These are phyloP conservation scores for Lithobates pipiens DNA, from an alignment of 2,797 vertebrate species.

Conservation along the genomic window DNA sequence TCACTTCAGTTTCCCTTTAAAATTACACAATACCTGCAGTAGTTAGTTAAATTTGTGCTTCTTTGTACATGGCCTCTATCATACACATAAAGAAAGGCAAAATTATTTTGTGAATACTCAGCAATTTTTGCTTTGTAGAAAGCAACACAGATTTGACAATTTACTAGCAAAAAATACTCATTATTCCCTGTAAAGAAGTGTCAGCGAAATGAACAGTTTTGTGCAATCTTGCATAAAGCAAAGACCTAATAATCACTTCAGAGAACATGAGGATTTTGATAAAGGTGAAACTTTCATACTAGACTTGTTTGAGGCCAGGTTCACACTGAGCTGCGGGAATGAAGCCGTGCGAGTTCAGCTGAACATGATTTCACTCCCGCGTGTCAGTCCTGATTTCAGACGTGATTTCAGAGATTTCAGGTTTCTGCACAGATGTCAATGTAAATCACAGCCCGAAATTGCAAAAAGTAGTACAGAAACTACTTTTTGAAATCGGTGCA, in stretches of 20 bases:
- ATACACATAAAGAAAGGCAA: background rate
- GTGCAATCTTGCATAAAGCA: slow-evolving; percentile 34
- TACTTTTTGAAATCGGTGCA: too few species aligned
- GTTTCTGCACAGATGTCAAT: too few species aligned
- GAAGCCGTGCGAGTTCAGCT: too few species aligned
- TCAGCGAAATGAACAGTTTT: slow-evolving; percentile 30
- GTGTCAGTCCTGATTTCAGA: too few species aligned
- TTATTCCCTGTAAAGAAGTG: slow-evolving; percentile 27
- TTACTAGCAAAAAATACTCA: slow-evolving; percentile 26
- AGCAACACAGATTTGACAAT: background rate
- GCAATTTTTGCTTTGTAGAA: slow-evolving; percentile 10
- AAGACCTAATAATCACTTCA: slow-evolving; percentile 29
- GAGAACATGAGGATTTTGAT: background rate
- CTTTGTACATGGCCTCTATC: background rate
- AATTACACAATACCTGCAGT: background rate
- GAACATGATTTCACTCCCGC: too few species aligned
- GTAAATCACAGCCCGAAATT: too few species aligned
- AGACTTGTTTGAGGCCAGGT: background rate
- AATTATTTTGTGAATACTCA: slow-evolving; percentile 2
- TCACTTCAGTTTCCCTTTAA: too few species aligned
- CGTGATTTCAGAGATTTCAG: too few species aligned
- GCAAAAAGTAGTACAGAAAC: too few species aligned
- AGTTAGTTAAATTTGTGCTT: background rate
- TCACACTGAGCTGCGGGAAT: too few species aligned
- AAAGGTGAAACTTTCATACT: slow-evolving; percentile 25